Evolutionary conservation across 2,888 invertebrate species (phyloP).

Genomic region (Melieria omissa): DNA sequence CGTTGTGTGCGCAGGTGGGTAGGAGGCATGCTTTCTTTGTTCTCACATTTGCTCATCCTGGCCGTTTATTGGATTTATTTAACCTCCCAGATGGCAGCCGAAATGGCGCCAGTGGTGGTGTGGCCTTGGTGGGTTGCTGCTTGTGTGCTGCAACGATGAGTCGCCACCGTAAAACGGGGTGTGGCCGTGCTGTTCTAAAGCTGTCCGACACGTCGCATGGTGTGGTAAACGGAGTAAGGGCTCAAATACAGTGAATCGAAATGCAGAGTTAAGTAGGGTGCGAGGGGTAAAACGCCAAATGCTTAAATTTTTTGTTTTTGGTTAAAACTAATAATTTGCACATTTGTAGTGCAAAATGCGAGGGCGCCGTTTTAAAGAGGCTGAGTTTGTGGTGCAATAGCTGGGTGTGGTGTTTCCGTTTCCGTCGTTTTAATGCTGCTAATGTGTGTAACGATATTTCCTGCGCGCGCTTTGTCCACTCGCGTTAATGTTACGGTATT

Average conservation of each 20-base stretch:
- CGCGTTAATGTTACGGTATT: background rate
- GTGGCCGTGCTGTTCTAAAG: constrained; percentile 7
- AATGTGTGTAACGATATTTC: constrained; percentile 17
- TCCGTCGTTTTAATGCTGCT: constrained; percentile 6
- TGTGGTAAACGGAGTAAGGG: too few species aligned
- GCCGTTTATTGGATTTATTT: constrained; percentile 18
- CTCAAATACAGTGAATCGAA: too few species aligned
- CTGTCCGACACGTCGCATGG: background rate
- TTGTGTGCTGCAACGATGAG: background rate
- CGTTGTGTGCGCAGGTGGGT: background rate
- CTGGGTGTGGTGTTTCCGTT: background rate
- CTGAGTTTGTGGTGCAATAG: too few species aligned
- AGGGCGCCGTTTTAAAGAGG: too few species aligned
- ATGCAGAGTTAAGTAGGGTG: too few species aligned
- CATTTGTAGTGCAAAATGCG: too few species aligned
- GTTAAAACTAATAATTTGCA: too few species aligned
- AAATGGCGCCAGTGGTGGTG: constrained; percentile 22
- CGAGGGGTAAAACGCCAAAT: too few species aligned
- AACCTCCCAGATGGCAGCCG: constrained; percentile 22
- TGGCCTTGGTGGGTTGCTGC: background rate
- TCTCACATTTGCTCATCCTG: constrained; percentile 1
- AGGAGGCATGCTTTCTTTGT: background rate
- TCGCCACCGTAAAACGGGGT: constrained; percentile 2
- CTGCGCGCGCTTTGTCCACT: constrained; percentile 11
- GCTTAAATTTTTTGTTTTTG: too few species aligned